Evolutionary conservation across 2,888 invertebrate species (phyloP).

Genomic region (Drosophila tripunctata): DNA sequence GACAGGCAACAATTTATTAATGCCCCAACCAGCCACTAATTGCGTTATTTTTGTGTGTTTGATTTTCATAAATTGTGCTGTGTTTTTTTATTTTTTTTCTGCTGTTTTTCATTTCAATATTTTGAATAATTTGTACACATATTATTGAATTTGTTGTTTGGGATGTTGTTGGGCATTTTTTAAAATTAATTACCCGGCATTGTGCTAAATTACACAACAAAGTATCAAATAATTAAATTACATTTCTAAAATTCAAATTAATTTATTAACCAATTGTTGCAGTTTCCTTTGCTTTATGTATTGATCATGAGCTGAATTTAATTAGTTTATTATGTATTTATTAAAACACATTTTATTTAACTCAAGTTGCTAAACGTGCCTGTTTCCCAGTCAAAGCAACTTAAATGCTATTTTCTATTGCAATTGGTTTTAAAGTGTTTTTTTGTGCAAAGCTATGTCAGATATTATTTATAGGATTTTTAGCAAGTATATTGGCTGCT

Average conservation of each 20-base stretch:
- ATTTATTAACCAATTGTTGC: neutral
- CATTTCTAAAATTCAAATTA: neutral
- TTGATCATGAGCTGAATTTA: too few species aligned
- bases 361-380: too few species aligned
- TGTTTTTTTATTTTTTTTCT: conserved; percentile 9
- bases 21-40: conserved; percentile 57
- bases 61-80: conserved; percentile 69
- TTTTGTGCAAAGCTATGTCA: too few species aligned
- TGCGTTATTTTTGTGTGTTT: conserved; percentile 70
- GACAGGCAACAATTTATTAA: conserved; percentile 54
- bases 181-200: conserved; percentile 8
- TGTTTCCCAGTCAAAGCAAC: too few species aligned
- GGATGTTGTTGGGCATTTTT: neutral
- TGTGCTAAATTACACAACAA: neutral
- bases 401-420: too few species aligned
- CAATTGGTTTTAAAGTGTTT: too few species aligned
- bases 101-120: conserved; percentile 13
- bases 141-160: conserved; percentile 2
- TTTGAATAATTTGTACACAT: neutral
- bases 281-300: neutral
- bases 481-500: neutral
- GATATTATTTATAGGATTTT: conserved; percentile 1
- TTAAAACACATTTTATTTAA: too few species aligned
- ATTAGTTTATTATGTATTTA: neutral
- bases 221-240: conserved; percentile 3